Base-by-base conservation (phyloP, 1,140 invertebrate species). In the Formica exsecta region DNA sequence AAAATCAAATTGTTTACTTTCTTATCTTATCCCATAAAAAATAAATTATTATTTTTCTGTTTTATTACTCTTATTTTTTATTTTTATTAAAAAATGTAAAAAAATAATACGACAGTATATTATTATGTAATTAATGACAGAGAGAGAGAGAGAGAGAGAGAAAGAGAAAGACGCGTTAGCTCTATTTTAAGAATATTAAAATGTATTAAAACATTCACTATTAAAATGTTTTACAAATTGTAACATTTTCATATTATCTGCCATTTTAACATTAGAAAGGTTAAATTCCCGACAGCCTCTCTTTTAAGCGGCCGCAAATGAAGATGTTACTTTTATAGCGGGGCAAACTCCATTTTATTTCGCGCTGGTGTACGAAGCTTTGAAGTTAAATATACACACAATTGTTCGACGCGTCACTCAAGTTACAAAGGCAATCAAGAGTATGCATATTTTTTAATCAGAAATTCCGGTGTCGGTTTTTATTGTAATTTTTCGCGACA, bases 291-390 rank as follows among this genome's bases (percentile, higher is more conserved):
- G 25, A 16, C 51, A 32, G 19, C 9, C 16, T 51, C 13, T 70
- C 38, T 29, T 51, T 59, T 32, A 68, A 81, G 36, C 51, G 36
- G n/a, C 38, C 54, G 22, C 66, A 81, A 71, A 81, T 81, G 66
- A 65, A 81, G 25, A 81, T 59, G 79, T 81, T 81, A 71, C 25
- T 81, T 81, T 59, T 71, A 70, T 44, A 59, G 7, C 29, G 25
- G 19, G 11, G 25, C 66, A 59, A 71, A 44, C 16, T 59, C 79
- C 38, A 44, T 81, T 81, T 73, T 73, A 81, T 38, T 73, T 81
- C 25, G 68, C 44, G 36, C 36, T 41, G n/a, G 16, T 54, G 7
- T 36, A 44, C 16, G 19, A 54, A 81, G 66, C 79, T 81, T 71
- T 81, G 66, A 81, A 71, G 65, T 32, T 81, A 16, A 38, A 79